Percentiles rank a stretch among this genome's conserved stretches.
phyloP scores from a whole-genome alignment of 2,113 vertebrate species.

The Mus spicilegus region DNA sequence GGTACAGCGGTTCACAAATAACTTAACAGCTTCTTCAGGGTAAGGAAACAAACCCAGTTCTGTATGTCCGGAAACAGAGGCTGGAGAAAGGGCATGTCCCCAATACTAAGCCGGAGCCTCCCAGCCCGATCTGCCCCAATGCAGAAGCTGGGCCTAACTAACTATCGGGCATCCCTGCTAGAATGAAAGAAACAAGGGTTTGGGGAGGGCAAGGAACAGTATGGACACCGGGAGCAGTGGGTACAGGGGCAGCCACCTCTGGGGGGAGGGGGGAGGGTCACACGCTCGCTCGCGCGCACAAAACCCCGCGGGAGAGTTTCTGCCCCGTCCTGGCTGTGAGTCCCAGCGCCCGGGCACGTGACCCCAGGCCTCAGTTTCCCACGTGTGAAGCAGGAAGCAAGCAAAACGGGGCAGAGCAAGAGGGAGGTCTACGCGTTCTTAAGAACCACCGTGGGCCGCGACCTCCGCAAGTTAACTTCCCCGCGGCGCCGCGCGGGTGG shows the following conservation, averaged over 20 bases:
- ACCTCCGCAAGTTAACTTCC: conserved; percentile 74
- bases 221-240: not conserved
- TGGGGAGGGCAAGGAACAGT: no score
- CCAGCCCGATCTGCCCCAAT: not conserved
- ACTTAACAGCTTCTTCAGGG: not conserved
- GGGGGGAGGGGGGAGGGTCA: not conserved
- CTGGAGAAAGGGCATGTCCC: not conserved
- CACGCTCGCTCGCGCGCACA: not conserved
- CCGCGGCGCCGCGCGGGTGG: not conserved
- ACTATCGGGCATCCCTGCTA: not conserved
- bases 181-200: not conserved
- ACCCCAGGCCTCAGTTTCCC: conserved; percentile 15
- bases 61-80: conserved; percentile 4
- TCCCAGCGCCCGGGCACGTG: not conserved
- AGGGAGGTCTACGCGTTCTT: not conserved
- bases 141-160: not conserved
- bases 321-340: not conserved
- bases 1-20: not conserved
- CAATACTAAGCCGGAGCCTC: not conserved
- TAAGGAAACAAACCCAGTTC: not conserved
- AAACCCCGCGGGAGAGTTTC: not conserved
- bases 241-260: not conserved
- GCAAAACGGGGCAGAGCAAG: no score
- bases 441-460: not conserved
- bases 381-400: not conserved